A percentile compares a stretch with the other conserved stretches of the same genome.
Evolutionary conservation across 2,797 vertebrate species (phyloP).

Genomic region (Sebastes nivosus): DNA sequence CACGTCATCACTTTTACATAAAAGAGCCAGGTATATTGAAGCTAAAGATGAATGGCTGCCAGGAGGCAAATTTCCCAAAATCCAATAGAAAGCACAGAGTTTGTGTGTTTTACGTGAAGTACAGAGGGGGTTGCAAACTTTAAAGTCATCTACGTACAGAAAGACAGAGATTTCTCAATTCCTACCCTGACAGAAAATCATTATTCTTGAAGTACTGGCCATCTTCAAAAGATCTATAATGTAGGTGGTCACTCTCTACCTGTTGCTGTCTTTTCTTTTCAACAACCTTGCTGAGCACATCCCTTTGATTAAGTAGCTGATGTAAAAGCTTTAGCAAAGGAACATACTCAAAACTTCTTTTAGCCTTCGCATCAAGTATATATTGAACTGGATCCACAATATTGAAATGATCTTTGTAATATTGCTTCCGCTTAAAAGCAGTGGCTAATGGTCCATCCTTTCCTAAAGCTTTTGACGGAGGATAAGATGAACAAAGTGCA

Average conservation of each 20-base stretch:
- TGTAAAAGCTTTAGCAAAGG: background rate
- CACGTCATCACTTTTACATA: too few relatives aligned
- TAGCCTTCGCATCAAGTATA: background rate
- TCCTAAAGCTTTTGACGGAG: background rate
- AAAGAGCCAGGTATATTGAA: too few relatives aligned
- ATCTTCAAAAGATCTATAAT: background rate
- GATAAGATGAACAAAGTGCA: too few relatives aligned
- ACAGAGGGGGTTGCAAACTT: too few relatives aligned
- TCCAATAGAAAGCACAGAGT: too few relatives aligned
- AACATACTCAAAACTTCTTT: background rate
- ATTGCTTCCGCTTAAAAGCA: background rate
- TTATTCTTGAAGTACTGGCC: background rate
- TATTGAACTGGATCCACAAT: background rate
- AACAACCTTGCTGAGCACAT: background rate
- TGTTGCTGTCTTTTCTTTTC: background rate
- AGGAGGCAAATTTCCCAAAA: too few relatives aligned
- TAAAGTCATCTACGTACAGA: too few relatives aligned
- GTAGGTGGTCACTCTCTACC: background rate
- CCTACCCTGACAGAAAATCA: background rate
- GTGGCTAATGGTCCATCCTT: background rate
- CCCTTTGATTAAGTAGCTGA: background rate
- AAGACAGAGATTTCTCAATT: too few relatives aligned
- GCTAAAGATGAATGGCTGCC: too few relatives aligned
- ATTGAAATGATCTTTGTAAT: background rate
- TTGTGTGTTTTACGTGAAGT: too few relatives aligned